Evolutionary conservation across 37 sponge, comb jelly and placozoan genomes (phyloP).

Genomic region (Cladorhizidae sp.): DNA sequence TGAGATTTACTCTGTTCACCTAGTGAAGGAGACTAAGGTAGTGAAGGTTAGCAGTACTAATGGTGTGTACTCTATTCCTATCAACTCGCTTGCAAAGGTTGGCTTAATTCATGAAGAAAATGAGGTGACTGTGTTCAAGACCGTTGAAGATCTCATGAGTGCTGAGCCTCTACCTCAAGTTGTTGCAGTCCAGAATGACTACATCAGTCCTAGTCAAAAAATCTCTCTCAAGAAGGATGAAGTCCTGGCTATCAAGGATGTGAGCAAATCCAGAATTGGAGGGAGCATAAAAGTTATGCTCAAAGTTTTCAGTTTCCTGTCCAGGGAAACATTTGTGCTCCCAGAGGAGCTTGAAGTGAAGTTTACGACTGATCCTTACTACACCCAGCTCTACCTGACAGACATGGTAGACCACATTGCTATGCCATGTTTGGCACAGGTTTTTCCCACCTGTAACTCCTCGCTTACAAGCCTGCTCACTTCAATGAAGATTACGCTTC

Average conservation of each 20-base stretch:
- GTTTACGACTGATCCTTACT: slow-evolving; percentile 6
- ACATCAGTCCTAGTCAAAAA: not conserved
- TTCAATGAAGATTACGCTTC: not conserved
- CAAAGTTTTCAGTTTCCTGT: not conserved
- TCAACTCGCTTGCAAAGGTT: slow-evolving; percentile 14
- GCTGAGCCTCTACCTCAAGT: slow-evolving; percentile 5
- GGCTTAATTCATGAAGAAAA: slow-evolving; percentile 2
- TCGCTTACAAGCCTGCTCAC: not conserved
- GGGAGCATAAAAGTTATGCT: not conserved
- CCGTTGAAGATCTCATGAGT: not conserved
- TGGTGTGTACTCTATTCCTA: not conserved
- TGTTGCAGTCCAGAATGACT: slow-evolving; percentile 5
- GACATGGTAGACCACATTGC: not conserved
- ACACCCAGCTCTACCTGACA: slow-evolving; percentile 9
- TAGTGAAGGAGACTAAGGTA: too few species aligned
- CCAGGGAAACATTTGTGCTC: not conserved
- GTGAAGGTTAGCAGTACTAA: not conserved
- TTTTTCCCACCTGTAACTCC: not conserved
- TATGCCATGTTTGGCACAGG: slow-evolving; percentile 1
- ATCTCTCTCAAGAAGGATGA: not conserved
- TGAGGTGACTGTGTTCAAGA: not conserved
- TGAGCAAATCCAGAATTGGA: not conserved
- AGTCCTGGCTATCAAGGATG: not conserved
- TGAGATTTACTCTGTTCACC: slow-evolving; percentile 8
- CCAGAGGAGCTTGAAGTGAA: slow-evolving; percentile 1